These are phyloP conservation scores for Hylia prasina DNA, from an alignment of 2,113 vertebrate species.

Conservation along the genomic window DNA sequence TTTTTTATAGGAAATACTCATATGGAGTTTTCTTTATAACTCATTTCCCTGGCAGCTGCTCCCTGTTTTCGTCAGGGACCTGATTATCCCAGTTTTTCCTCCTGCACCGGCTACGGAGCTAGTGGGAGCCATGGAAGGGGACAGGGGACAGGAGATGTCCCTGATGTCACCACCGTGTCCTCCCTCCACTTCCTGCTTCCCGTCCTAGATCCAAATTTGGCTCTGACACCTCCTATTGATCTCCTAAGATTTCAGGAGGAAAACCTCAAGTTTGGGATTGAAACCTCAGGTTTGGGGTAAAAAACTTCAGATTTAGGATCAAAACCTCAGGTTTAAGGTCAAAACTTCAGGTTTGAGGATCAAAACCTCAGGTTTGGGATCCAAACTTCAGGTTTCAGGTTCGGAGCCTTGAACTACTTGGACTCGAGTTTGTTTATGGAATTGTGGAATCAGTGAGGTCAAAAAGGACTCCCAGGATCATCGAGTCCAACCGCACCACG, in stretches of 20 bases:
- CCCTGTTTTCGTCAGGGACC: neutral
- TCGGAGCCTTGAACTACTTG: neutral
- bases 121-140: neutral
- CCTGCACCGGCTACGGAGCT: fast-evolving
- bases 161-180: neutral
- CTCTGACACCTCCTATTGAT: neutral
- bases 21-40: no score
- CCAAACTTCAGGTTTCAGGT: neutral
- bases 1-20: neutral
- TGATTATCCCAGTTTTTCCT: neutral
- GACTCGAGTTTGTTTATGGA: neutral
- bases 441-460: neutral
- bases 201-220: neutral
- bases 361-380: no score
- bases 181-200: neutral
- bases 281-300: neutral
- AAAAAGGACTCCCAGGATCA: neutral
- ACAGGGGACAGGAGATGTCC: neutral
- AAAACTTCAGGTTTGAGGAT: no score
- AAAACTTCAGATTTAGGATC: neutral
- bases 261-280: neutral
- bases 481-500: fast-evolving
- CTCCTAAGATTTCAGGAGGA: neutral
- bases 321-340: neutral
- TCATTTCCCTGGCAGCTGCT: neutral